phyloP scores from a whole-genome alignment of 35 echinoderm and acorn worm genomes.

The Hemicentrotus pulcherrimus region DNA sequence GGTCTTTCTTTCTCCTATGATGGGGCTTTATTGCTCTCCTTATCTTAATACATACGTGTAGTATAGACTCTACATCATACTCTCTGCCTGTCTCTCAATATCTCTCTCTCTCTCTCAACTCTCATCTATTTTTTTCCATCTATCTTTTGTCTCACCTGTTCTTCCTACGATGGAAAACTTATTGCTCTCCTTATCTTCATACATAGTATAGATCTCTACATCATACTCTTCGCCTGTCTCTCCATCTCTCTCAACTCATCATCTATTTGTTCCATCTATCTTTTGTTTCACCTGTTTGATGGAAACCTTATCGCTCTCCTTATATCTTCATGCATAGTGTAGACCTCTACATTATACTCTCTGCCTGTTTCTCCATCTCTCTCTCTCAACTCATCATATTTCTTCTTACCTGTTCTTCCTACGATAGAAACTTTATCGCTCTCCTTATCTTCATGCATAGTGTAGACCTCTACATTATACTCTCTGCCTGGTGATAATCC shows the following conservation, averaged over 20 bases:
- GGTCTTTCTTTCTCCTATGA: neutral
- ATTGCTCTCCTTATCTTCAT: conserved; percentile 70
- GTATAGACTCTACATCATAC: conserved; percentile 73
- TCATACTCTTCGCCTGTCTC: conserved; percentile 50
- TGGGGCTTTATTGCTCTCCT: conserved; percentile 76
- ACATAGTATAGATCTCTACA: conserved; percentile 67
- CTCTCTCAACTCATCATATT: neutral
- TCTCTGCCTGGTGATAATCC: conserved; percentile 66
- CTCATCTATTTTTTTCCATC: neutral
- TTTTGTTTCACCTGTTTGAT: conserved; percentile 69
- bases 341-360: conserved; percentile 69
- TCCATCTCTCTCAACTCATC: neutral
- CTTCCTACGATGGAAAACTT: conserved; percentile 65
- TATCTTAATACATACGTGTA: conserved; percentile 55
- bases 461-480: conserved; percentile 73
- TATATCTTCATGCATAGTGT: conserved; percentile 55
- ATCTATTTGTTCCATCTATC: neutral
- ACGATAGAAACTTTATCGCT: conserved; percentile 74
- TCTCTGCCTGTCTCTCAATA: neutral
- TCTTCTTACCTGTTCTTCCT: conserved; percentile 77
- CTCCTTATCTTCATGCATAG: conserved; percentile 62
- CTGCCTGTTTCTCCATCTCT: neutral
- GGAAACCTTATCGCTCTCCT: conserved; percentile 48
- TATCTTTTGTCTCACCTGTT: conserved; percentile 57
- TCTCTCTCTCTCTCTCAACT: neutral